Evolutionary conservation across 2,113 vertebrate genomes (phyloP).

Genomic region (Atherinomorus stipes): DNA sequence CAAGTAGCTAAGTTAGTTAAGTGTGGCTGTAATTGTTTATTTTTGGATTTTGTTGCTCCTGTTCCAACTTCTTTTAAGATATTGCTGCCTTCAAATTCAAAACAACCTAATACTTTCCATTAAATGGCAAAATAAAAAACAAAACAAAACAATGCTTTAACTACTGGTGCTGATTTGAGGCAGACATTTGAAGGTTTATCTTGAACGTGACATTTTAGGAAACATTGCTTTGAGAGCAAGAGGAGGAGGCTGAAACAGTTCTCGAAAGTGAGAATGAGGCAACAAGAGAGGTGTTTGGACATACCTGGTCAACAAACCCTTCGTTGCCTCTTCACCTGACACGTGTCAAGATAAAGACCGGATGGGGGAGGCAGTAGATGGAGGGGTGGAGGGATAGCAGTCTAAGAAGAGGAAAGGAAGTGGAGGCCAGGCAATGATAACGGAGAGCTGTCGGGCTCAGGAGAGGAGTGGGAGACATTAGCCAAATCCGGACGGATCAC

Average conservation of each 20-base stretch:
- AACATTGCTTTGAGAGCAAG: slow-evolving; percentile 11
- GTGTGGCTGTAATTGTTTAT: too few species aligned
- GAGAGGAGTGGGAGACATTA: slow-evolving; percentile 74
- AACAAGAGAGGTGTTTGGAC: slow-evolving; percentile 19
- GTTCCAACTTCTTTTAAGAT: too few species aligned
- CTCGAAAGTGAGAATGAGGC: slow-evolving; percentile 20
- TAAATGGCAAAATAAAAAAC: too few species aligned
- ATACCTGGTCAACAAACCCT: slow-evolving; percentile 65
- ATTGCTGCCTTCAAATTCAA: too few species aligned
- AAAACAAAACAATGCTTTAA: slow-evolving; percentile 56
- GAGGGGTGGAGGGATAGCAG: slow-evolving; percentile 42
- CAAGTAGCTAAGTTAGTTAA: too few species aligned
- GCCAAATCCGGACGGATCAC: slow-evolving; percentile 82
- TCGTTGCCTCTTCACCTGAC: slow-evolving; percentile 62
- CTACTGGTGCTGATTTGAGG: slow-evolving; percentile 47
- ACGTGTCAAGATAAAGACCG: slow-evolving; percentile 62
- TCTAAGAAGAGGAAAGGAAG: slow-evolving; percentile 62
- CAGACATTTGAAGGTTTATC: slow-evolving; percentile 35
- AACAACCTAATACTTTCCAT: too few species aligned
- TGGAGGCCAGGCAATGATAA: slow-evolving; percentile 71
- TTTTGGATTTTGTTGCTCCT: too few species aligned
- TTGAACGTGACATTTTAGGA: slow-evolving; percentile 36
- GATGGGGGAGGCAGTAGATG: slow-evolving; percentile 22
- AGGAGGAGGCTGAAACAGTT: slow-evolving; percentile 10
- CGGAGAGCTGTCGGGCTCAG: slow-evolving; percentile 66